phyloP scores from a whole-genome alignment of 2,888 invertebrate species.

The Rhopalosiphum nymphaeae region DNA sequence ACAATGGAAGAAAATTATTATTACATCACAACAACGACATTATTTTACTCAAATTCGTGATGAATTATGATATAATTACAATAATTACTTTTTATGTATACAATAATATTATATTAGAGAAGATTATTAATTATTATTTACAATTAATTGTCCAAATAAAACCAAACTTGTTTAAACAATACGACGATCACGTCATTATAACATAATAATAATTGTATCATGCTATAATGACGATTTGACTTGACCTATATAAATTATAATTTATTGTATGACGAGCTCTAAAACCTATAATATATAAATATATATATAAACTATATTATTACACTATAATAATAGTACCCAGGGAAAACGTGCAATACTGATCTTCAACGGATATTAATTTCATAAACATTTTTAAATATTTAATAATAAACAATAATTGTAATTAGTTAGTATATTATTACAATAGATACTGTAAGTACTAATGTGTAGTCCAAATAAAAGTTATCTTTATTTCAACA shows the following conservation, averaged over 20 bases:
- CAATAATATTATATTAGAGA: background rate
- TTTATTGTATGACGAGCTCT: background rate
- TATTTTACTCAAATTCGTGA: background rate
- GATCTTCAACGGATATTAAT: background rate
- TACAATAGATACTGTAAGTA: background rate
- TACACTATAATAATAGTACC: background rate
- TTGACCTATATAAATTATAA: background rate
- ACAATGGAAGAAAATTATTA: background rate
- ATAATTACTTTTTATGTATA: background rate
- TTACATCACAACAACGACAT: background rate
- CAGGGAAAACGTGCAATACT: background rate
- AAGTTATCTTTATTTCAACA: background rate
- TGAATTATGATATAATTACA: background rate
- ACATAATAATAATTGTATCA: background rate
- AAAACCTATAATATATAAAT: background rate
- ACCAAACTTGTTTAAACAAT: background rate
- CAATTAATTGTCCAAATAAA: background rate
- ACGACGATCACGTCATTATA: background rate
- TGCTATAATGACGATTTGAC: background rate
- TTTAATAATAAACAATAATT: background rate
- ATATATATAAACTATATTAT: background rate
- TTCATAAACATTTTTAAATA: background rate
- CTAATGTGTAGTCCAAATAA: background rate
- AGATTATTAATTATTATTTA: background rate
- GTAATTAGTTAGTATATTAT: background rate